Percentiles rank a stretch among this genome's conserved stretches.
These are phyloP conservation scores for Parnassius apollo DNA, from an alignment of 2,888 invertebrate species.

Conservation along the genomic window DNA sequence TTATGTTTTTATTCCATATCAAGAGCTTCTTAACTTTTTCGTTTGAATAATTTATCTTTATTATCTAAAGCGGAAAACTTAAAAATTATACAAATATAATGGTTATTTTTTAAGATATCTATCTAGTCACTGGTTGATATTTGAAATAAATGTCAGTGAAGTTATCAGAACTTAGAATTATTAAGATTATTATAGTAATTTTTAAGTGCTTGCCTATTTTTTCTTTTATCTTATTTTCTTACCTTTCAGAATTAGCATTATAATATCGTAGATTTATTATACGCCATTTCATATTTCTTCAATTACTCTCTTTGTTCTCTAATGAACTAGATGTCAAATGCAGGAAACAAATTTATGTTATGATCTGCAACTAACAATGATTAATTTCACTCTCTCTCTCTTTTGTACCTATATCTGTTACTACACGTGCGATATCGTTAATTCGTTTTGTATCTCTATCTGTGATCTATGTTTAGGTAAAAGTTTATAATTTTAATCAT, in stretches of 20 bases:
- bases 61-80: conserved; percentile 12
- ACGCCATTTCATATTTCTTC: conserved; percentile 54
- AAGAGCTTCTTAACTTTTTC: conserved; percentile 10
- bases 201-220: conserved; percentile 76
- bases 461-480: conserved; percentile 80
- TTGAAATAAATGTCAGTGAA: conserved; percentile 71
- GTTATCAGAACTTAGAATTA: conserved; percentile 73
- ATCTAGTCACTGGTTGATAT: conserved; percentile 29
- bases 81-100: conserved; percentile 16
- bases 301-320: conserved; percentile 49
- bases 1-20: conserved; percentile 23
- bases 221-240: conserved; percentile 52
- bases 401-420: conserved; percentile 6
- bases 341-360: conserved; percentile 68
- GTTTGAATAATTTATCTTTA: conserved; percentile 12
- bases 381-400: conserved; percentile 13
- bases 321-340: conserved; percentile 51
- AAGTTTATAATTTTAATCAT: conserved; percentile 72
- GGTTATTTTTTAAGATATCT: conserved; percentile 26
- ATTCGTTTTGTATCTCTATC: conserved; percentile 68
- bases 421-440: conserved; percentile 31
- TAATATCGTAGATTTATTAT: conserved; percentile 41
- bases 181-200: conserved; percentile 71
- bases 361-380: conserved; percentile 27
- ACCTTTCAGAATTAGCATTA: conserved; percentile 20